These are phyloP conservation scores for Leptonema lineaticorne DNA, from an alignment of 1,140 invertebrate genomes.

Conservation along the genomic window DNA sequence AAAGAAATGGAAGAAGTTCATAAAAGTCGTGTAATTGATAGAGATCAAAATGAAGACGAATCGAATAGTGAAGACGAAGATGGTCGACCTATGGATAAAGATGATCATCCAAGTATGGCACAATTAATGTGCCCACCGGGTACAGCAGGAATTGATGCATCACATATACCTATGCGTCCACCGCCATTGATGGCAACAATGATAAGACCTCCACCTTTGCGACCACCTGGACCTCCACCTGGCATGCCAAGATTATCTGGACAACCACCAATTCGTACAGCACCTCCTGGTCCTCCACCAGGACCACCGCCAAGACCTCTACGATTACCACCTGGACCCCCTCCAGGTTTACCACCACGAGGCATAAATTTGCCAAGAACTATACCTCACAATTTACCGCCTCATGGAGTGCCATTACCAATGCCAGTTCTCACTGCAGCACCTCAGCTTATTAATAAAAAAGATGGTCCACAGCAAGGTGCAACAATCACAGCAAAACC, in stretches of 20 bases:
- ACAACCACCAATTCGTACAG: slow-evolving; percentile 47
- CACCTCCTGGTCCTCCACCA: slow-evolving; percentile 70
- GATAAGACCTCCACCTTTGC: slow-evolving; percentile 64
- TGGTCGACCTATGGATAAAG: slow-evolving; percentile 27
- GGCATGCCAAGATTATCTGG: slow-evolving; percentile 45
- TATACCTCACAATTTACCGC: slow-evolving; percentile 59
- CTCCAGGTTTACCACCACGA: slow-evolving; percentile 59
- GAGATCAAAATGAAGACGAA: slow-evolving; percentile 51
- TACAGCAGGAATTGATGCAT: slow-evolving; percentile 36
- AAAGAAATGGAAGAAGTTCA: slow-evolving; percentile 87
- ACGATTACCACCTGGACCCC: slow-evolving; percentile 48
- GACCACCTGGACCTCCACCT: slow-evolving; percentile 49
- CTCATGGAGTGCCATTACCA: slow-evolving; percentile 61
- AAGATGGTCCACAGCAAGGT: slow-evolving; percentile 62
- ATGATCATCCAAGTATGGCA: slow-evolving; percentile 45
- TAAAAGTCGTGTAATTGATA: slow-evolving; percentile 66
- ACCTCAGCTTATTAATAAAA: slow-evolving; percentile 75
- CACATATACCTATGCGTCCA: slow-evolving; percentile 42
- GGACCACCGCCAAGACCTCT: slow-evolving; percentile 56
- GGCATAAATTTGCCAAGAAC: slow-evolving; percentile 53
- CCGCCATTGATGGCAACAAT: slow-evolving; percentile 49
- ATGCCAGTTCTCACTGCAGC: slow-evolving; percentile 75
- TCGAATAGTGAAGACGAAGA: slow-evolving; percentile 48
- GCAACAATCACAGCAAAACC: slow-evolving; percentile 92
- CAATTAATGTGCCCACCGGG: slow-evolving; percentile 48